These are phyloP conservation scores for Malurus cyaneus DNA, from an alignment of 2,113 vertebrate genomes.

Conservation along the genomic window DNA sequence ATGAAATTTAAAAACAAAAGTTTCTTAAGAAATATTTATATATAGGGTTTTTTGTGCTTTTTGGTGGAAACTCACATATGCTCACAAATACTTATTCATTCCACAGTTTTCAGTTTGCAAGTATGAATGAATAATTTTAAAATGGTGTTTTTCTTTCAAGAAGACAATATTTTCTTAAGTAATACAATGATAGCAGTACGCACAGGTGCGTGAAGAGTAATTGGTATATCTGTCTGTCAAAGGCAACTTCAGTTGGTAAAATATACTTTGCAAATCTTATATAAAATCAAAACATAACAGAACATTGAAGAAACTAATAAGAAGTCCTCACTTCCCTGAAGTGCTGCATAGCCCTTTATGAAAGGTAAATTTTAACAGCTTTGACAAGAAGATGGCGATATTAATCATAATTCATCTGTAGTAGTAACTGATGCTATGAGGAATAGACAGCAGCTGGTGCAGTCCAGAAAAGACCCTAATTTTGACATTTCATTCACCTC, in stretches of 20 bases:
- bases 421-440: neutral
- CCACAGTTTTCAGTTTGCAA: neutral
- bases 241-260: neutral
- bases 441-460: neutral
- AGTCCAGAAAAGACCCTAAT: neutral
- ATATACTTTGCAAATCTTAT: neutral
- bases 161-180: neutral
- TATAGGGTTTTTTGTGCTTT: rapidly evolving
- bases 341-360: neutral
- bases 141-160: neutral
- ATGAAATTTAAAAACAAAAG: neutral
- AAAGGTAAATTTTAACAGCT: slow-evolving; percentile 39
- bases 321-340: neutral
- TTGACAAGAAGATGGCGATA: neutral
- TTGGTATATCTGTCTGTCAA: neutral
- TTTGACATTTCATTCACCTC: slow-evolving; percentile 28
- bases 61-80: rapidly evolving
- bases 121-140: neutral
- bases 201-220: neutral
- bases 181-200: neutral
- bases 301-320: neutral
- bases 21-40: neutral
- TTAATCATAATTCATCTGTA: slow-evolving; percentile 37
- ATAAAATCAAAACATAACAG: neutral
- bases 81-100: neutral